Evolutionary conservation across 2,113 vertebrate genomes (phyloP).

Genomic region (Equus przewalskii): DNA sequence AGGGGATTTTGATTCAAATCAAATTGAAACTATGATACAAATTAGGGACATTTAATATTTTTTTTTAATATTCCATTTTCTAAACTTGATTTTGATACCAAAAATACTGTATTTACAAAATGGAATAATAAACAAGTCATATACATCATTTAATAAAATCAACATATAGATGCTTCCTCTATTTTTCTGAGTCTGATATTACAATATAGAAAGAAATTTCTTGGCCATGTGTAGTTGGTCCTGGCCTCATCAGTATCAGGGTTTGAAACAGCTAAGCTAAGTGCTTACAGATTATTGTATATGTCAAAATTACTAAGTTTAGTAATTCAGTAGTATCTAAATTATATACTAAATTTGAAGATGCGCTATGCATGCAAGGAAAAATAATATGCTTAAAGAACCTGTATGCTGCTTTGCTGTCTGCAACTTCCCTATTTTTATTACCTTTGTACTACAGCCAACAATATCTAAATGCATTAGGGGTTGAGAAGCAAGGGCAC

Average conservation of each 20-base stretch:
- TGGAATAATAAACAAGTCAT: neutral
- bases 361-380: neutral
- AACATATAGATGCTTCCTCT: neutral
- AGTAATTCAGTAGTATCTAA: neutral
- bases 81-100: neutral
- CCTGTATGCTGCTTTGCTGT: neutral
- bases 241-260: neutral
- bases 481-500: conserved; percentile 15
- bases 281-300: neutral
- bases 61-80: neutral
- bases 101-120: conserved; percentile 1
- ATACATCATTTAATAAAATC: neutral
- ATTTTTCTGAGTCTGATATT: neutral
- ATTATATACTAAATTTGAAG: neutral
- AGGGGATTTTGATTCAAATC: neutral
- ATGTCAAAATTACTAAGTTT: neutral
- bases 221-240: neutral
- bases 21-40: neutral
- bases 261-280: neutral
- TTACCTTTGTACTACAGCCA: neutral
- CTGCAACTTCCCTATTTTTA: conserved; percentile 53
- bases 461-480: conserved; percentile 31
- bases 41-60: neutral
- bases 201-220: neutral
- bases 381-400: conserved; percentile 25